These are phyloP conservation scores for Tupaia chinensis DNA, from an alignment of 2,113 vertebrate species.

Conservation along the genomic window DNA sequence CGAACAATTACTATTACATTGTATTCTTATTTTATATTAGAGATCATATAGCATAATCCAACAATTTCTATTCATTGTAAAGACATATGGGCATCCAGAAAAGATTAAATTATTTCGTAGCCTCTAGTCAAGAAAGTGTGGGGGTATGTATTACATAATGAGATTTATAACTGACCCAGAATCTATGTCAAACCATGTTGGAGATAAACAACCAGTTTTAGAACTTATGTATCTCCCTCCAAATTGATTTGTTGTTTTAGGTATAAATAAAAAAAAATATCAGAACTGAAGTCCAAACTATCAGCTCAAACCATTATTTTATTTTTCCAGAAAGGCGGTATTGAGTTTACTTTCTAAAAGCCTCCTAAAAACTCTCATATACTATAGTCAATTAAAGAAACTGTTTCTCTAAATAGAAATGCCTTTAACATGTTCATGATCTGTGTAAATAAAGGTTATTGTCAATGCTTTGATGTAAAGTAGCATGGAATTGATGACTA, in stretches of 20 bases:
- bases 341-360: background rate
- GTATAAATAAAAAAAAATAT: background rate
- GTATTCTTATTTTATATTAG: background rate
- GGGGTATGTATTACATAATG: background rate
- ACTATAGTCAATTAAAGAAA: slow-evolving; percentile 11
- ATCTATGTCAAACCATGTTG: background rate
- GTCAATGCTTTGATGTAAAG: background rate
- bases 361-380: slow-evolving; percentile 21
- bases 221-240: background rate
- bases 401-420: background rate
- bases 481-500: slow-evolving; percentile 8
- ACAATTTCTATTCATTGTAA: slow-evolving; percentile 13
- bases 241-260: background rate
- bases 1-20: background rate
- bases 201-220: background rate
- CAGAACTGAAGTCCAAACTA: background rate
- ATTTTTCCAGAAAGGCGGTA: slow-evolving; percentile 1
- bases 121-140: background rate
- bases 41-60: background rate
- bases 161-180: background rate
- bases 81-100: background rate
- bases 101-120: slow-evolving; percentile 32
- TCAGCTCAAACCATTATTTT: background rate
- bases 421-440: slow-evolving; percentile 5
- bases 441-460: background rate